Base-by-base conservation (phyloP, 2,113 vertebrate species). In the Megalops atlanticus region DNA sequence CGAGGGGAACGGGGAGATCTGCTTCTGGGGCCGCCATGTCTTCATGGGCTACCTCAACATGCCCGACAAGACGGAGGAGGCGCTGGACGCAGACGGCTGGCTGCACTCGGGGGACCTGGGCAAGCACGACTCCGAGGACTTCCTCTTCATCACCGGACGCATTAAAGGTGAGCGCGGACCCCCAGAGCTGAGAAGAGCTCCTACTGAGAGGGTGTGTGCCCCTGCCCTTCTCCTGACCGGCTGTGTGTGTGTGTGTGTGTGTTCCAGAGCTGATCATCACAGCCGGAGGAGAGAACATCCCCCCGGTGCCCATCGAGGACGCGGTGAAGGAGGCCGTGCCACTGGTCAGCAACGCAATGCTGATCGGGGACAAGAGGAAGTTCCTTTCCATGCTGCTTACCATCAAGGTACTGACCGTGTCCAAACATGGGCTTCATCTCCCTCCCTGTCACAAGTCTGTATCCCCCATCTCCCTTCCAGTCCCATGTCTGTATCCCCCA, bases 11-110 rank as follows among this genome's bases (percentile, higher is more conserved):
- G 97, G 97, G 0, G 98, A 99, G 89, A 83, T 99, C 85, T 97
- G 97, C 84, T 95, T 97, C 82, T 96, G 96, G 76, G 98, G 97
- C 0, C 93, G 97, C 0, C 97, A 98, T 15, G 4, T 99, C 84
- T 99, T 98, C 90, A 99, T 99, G 97, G 97, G 97, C 36, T 99
- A 98, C 84, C 88, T 99, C 85, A 95, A 95, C 81, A 95, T 92
- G 90, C 87, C 94, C 0, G 95, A 95, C 0, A 95, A 94, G 81
- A 99, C 96, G 0, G 80, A 45, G 79, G 96, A 98, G 84, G 92
- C 90, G 0, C 85, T 98, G 0, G 96, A 98, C 0, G 69, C 90
- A 0, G 95, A 96, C 0, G 97, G 97, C 58, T 99, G 98, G 98
- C 92, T 99, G 74, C 98, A 96, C 81, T 97, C 96, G 0, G 97